Percentiles rank a stretch among this genome's conserved stretches.
Evolutionary conservation across 2,797 vertebrate species (phyloP).

Genomic region (Taenioides sp.): DNA sequence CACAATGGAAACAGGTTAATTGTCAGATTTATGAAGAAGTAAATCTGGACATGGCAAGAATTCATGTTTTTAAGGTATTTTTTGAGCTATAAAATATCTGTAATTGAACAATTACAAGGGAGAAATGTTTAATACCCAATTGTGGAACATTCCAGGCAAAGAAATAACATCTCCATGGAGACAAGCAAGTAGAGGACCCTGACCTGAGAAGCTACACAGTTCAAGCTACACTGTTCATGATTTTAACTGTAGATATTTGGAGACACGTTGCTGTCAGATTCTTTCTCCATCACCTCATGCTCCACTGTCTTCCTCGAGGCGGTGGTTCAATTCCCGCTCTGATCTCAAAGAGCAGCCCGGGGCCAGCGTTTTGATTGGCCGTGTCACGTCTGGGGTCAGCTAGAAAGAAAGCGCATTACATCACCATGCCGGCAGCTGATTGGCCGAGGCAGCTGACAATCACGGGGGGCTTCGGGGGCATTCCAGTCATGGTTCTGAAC

Average conservation of each 20-base stretch:
- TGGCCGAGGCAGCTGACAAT: slow-evolving; percentile 53
- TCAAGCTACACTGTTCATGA: too few relatives aligned
- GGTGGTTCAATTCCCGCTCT: slow-evolving; percentile 20
- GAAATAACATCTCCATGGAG: too few relatives aligned
- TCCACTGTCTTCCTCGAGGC: slow-evolving; percentile 17
- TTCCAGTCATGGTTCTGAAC: slow-evolving; percentile 55
- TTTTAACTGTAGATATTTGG: not conserved
- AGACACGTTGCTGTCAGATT: slow-evolving; percentile 24
- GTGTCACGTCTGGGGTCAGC: slow-evolving; percentile 14
- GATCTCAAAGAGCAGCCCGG: slow-evolving; percentile 17
- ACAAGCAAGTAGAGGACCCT: too few relatives aligned
- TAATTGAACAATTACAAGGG: too few relatives aligned
- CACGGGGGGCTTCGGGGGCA: slow-evolving; percentile 52
- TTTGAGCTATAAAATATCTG: too few relatives aligned
- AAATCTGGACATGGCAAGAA: too few relatives aligned
- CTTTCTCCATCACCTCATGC: slow-evolving; percentile 37
- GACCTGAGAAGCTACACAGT: too few relatives aligned
- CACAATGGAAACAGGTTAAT: too few relatives aligned
- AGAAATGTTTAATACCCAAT: too few relatives aligned
- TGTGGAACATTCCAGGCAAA: too few relatives aligned
- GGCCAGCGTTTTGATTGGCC: slow-evolving; percentile 12
- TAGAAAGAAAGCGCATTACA: slow-evolving; percentile 16
- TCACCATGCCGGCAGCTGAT: slow-evolving; percentile 42
- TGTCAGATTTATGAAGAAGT: too few relatives aligned
- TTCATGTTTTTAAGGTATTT: too few relatives aligned